Evolutionary conservation across 2,113 vertebrate genomes (phyloP), one percentile per base, ranked within the genome.

Genomic region (Petroica traversi): DNA sequence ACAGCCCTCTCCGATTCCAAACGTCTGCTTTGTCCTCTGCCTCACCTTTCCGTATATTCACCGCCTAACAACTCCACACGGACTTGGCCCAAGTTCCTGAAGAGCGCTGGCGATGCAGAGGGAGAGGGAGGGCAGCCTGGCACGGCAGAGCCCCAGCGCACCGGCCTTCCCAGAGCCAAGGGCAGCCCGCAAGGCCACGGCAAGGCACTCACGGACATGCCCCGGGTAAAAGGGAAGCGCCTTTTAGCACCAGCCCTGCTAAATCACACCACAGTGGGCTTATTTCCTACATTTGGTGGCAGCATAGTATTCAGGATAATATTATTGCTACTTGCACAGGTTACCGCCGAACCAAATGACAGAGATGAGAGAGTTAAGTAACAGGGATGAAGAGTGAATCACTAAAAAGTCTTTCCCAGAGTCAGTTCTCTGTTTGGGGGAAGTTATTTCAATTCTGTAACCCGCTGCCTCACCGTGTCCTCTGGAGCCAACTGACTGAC

Each of bases 251-350:
- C 76, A 80, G 68, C 84, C 73, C 93, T 31, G 43, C 14, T 71
- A 52, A 63, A 71, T 36, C 80, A 7, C 3, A 5, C 86, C 81
- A 68, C 17, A 82, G 28, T 1, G 89, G 93, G 77, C 54, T 89
- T 34, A 12, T 75, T 95, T 89, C 91, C 81, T 94, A 95, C 95
- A 62, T 97, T 94, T 95, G 96, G 94, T 95, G 96, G 96, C 96
- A 97, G 95, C 95, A 97, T 52, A 95, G 93, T 59, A 93, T 91
- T 94, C 89, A 8, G 84, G 91, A 95, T 92, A 92, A 61, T 48
- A 45, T 52, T 61, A 63, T 26, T 11, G 28, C 63, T 84, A 63
- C 86, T 87, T 41, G 69, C 13, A 33, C 91, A 78, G 91, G 93
- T 92, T 93, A 51, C 43, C 28, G 68, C 57, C 41, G 26, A 89